Evolutionary conservation across 2,888 invertebrate species (phyloP).

Genomic region (Cryptocephalus primarius): DNA sequence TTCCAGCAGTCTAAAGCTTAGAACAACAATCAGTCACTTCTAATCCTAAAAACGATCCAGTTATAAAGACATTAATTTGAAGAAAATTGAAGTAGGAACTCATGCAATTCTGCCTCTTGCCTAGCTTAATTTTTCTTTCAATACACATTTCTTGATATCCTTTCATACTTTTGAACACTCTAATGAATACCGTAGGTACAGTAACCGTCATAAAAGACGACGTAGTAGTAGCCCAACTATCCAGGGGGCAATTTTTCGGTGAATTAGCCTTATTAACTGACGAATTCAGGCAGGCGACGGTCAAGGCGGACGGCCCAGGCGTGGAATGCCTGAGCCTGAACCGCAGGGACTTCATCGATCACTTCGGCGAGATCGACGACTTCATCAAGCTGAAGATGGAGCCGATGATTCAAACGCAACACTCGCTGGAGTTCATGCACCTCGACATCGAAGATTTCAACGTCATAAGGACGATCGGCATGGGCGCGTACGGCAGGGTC

Average conservation of each 20-base stretch:
- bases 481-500: slow-evolving; percentile 85
- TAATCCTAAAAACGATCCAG: too few species aligned
- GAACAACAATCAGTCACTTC: too few species aligned
- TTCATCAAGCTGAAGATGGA: slow-evolving; percentile 14
- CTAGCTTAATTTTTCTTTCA: too few species aligned
- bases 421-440: slow-evolving; percentile 9
- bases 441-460: slow-evolving; percentile 60
- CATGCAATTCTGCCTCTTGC: too few species aligned
- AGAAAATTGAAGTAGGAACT: too few species aligned
- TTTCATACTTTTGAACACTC: too few species aligned
- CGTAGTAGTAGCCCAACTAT: slow-evolving; percentile 4
- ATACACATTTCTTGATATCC: too few species aligned
- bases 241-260: slow-evolving; percentile 9
- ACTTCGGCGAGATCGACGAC: slow-evolving; percentile 70
- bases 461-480: slow-evolving; percentile 71
- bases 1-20: too few species aligned
- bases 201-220: slow-evolving; percentile 60
- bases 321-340: slow-evolving; percentile 73
- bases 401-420: slow-evolving; percentile 5
- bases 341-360: slow-evolving; percentile 64
- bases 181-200: slow-evolving; percentile 46
- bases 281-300: slow-evolving; percentile 67
- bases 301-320: slow-evolving; percentile 69
- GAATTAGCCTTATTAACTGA: slow-evolving; percentile 57
- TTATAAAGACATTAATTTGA: too few species aligned